These are phyloP conservation scores for Aspidiotus rigidus DNA, from an alignment of 2,888 invertebrate genomes.

Conservation along the genomic window DNA sequence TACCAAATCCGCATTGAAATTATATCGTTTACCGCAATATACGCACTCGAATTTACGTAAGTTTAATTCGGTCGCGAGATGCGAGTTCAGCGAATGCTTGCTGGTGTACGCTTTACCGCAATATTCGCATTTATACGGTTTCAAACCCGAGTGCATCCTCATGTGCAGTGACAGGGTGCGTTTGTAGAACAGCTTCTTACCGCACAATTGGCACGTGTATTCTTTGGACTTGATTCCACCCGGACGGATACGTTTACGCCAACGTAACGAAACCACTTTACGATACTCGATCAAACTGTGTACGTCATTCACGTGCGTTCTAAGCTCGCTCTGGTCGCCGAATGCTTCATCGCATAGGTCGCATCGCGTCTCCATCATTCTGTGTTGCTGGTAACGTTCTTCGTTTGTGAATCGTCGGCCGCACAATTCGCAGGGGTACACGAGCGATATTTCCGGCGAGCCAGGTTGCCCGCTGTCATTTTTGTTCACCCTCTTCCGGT, in stretches of 20 bases:
- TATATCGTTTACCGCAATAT: conserved; percentile 25
- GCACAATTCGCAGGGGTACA: conserved; percentile 23
- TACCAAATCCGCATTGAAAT: conserved; percentile 18
- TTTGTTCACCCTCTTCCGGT: not conserved
- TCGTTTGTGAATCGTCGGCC: conserved; percentile 14
- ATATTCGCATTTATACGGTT: conserved; percentile 22
- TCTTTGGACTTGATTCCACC: not conserved
- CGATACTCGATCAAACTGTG: conserved; percentile 14
- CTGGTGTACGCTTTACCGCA: conserved; percentile 22
- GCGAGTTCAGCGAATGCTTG: conserved; percentile 24
- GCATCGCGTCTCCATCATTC: not conserved
- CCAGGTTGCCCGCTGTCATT: not conserved
- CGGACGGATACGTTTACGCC: conserved; percentile 10
- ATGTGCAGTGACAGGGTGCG: conserved; percentile 12
- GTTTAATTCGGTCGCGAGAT: conserved; percentile 21
- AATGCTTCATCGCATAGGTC: conserved; percentile 6
- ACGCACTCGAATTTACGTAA: conserved; percentile 11
- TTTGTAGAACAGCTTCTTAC: conserved; percentile 25
- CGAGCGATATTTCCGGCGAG: not conserved
- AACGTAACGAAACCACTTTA: conserved; percentile 11
- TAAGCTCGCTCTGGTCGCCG: conserved; percentile 3
- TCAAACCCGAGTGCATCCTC: conserved; percentile 26
- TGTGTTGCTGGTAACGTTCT: conserved; percentile 6
- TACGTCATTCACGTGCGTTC: conserved; percentile 10
- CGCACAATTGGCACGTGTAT: conserved; percentile 19